A percentile compares a stretch with the other conserved stretches of the same genome.
Conservation (phyloP, 1,140 invertebrate species). For the Brachionus koreanus region DNA sequence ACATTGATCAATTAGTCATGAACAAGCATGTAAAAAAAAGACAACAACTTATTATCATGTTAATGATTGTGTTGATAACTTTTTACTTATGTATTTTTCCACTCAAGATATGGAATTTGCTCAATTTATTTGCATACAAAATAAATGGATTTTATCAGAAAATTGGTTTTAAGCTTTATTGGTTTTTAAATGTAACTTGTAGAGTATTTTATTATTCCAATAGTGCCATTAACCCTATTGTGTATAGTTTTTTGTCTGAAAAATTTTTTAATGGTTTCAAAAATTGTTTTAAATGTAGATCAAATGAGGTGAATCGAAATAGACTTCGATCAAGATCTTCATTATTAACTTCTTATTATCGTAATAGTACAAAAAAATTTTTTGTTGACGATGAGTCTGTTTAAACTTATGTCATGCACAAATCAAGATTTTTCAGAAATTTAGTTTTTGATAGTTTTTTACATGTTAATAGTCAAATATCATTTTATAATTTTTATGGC, state of each 20-base stretch:
- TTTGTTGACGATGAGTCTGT: not conserved
- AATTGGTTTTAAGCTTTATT: slow-evolving; percentile 22
- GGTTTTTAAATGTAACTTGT: slow-evolving; percentile 19
- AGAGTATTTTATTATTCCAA: slow-evolving; percentile 36
- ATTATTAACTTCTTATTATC: not conserved
- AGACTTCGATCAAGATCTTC: not conserved
- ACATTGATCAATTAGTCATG: not conserved
- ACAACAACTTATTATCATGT: not conserved
- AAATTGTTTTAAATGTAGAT: not conserved
- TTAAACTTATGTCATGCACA: not conserved
- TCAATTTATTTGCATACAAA: not conserved
- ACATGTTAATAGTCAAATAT: no score
- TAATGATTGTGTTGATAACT: not conserved
- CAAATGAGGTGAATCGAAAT: not conserved
- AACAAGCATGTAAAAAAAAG: slow-evolving; percentile 25
- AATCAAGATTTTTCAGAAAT: no score
- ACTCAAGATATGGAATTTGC: slow-evolving; percentile 39
- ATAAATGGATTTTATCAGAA: slow-evolving; percentile 12
- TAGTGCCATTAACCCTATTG: slow-evolving; percentile 30
- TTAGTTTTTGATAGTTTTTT: no score
- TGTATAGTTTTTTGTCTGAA: slow-evolving; percentile 40
- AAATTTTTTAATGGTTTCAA: slow-evolving; percentile 5
- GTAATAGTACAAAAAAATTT: not conserved
- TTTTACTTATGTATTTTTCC: slow-evolving; percentile 41
- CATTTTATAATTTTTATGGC: no score